Evolutionary conservation across 2,888 invertebrate genomes (phyloP).

Genomic region (Epinotia bilunana): DNA sequence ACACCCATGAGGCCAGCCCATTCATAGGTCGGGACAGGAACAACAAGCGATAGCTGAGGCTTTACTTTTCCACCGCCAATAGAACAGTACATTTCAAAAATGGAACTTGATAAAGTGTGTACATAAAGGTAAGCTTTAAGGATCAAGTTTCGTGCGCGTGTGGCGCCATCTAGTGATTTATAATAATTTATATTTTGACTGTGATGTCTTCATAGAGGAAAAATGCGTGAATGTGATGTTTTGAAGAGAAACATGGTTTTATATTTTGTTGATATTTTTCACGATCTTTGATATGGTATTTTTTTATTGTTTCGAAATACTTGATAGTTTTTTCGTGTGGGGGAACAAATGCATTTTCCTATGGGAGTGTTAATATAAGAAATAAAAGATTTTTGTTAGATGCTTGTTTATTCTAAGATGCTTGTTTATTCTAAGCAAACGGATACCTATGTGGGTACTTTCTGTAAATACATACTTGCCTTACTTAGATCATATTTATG

Average conservation of each 20-base stretch:
- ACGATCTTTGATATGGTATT: conserved; percentile 60
- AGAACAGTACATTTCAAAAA: conserved; percentile 50
- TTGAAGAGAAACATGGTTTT: conserved; percentile 63
- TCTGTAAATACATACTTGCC: conserved; percentile 80
- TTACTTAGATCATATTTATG: conserved; percentile 69
- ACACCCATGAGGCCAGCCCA: conserved; percentile 88
- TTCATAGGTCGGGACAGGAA: conserved; percentile 80
- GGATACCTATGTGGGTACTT: conserved; percentile 60
- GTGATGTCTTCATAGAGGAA: conserved; percentile 84
- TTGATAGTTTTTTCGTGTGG: conserved; percentile 46
- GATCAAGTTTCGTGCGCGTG: conserved; percentile 42
- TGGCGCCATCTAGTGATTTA: conserved; percentile 42
- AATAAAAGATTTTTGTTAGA: conserved; percentile 51
- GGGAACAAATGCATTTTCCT: conserved; percentile 72
- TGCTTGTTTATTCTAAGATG: conserved; percentile 69
- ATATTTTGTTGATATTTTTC: conserved; percentile 73
- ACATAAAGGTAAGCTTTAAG: conserved; percentile 48
- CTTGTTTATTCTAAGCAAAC: conserved; percentile 71
- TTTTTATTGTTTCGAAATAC: conserved; percentile 55
- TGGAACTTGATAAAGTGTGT: conserved; percentile 53
- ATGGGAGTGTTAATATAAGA: conserved; percentile 62
- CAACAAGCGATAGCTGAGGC: conserved; percentile 75
- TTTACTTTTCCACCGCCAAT: conserved; percentile 52
- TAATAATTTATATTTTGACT: conserved; percentile 64
- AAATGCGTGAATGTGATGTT: conserved; percentile 74